phyloP scores from a whole-genome alignment of 2,797 vertebrate species.

The Ciconia nigra region DNA sequence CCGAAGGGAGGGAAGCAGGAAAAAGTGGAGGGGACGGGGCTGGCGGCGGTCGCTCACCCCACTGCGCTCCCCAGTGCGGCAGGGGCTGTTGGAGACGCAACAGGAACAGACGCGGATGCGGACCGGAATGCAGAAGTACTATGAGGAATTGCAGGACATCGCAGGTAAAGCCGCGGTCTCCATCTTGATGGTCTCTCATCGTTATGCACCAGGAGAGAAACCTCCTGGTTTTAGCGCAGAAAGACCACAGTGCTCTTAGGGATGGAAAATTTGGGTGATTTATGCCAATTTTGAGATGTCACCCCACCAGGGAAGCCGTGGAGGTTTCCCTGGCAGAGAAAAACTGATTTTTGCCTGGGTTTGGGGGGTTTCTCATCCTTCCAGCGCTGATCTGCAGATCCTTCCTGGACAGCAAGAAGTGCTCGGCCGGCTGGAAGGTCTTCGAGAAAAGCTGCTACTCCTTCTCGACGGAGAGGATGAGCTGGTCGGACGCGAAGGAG shows the following conservation, averaged over 20 bases:
- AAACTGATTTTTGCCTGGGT: not conserved
- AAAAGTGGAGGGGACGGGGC: accelerated
- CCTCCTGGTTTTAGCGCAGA: not conserved
- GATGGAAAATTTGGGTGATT: no score
- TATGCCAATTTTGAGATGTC: accelerated
- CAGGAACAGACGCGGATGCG: not conserved
- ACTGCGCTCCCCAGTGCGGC: not conserved
- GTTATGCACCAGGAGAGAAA: accelerated
- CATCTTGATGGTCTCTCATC: accelerated
- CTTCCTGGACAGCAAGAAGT: not conserved
- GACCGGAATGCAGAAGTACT: not conserved
- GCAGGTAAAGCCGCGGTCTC: accelerated
- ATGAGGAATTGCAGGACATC: not conserved
- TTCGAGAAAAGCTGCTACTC: not conserved
- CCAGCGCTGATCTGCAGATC: not conserved
- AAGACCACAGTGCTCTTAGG: accelerated
- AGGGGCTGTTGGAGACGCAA: not conserved
- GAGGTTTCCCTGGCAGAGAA: not conserved
- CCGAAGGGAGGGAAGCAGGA: accelerated
- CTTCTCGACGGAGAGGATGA: not conserved
- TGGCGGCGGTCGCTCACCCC: not conserved
- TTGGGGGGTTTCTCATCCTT: accelerated
- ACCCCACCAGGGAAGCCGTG: accelerated
- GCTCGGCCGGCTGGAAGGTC: not conserved
- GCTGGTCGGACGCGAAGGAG: not conserved